Conservation (phyloP, 2,888 invertebrate species). For the Podotricha telesiphe region DNA sequence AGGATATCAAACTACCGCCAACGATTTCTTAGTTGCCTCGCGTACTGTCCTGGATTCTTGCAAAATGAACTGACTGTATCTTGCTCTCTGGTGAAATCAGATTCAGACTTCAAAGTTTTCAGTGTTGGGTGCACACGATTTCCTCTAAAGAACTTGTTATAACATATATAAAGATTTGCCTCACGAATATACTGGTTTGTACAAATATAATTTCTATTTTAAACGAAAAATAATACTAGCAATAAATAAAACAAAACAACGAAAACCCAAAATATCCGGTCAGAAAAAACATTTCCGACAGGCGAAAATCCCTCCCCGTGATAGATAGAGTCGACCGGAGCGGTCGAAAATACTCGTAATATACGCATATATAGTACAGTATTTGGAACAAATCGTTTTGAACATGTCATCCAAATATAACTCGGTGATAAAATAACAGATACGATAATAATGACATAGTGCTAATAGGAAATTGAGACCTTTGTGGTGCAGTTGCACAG, state of each 20-base stretch:
- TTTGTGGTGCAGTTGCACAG: neutral
- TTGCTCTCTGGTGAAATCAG: too few species aligned
- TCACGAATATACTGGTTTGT: too few species aligned
- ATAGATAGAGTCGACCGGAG: conserved; percentile 9
- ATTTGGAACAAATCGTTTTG: conserved; percentile 1
- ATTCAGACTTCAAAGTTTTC: too few species aligned
- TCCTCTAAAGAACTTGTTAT: too few species aligned
- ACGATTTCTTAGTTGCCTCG: too few species aligned
- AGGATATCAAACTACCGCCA: too few species aligned
- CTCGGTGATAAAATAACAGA: neutral
- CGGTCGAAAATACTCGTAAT: neutral
- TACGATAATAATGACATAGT: neutral
- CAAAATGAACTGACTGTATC: too few species aligned
- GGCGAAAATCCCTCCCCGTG: neutral
- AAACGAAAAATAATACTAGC: neutral
- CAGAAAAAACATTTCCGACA: conserved; percentile 14
- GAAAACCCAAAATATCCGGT: conserved; percentile 19
- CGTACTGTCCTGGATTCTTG: too few species aligned
- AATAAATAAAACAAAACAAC: neutral
- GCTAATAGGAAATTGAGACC: neutral
- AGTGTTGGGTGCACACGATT: too few species aligned
- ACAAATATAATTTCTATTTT: too few species aligned
- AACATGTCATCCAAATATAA: neutral
- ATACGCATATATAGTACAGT: neutral
- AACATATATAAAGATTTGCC: too few species aligned